phyloP scores from a whole-genome alignment of 1,140 invertebrate genomes.

The Polypedilum pembai region DNA sequence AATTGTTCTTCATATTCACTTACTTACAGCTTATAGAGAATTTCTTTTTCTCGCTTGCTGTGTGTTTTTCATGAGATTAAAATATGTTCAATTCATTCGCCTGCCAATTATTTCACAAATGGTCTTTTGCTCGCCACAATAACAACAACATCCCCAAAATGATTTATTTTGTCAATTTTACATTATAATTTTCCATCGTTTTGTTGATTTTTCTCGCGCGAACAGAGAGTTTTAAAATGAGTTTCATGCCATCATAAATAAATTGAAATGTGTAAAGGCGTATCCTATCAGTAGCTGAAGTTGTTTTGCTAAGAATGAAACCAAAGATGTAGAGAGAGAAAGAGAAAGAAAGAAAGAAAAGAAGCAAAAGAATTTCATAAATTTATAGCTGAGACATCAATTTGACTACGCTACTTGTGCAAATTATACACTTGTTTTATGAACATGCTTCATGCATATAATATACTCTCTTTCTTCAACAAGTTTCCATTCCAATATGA shows the following conservation, averaged over 20 bases:
- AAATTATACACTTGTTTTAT: slow-evolving; percentile 5
- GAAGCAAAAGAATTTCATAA: background rate
- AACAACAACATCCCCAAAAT: background rate
- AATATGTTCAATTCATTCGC: slow-evolving; percentile 14
- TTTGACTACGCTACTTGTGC: background rate
- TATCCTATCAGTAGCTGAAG: background rate
- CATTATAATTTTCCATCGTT: slow-evolving; percentile 18
- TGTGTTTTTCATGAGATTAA: background rate
- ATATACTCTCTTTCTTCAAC: no score
- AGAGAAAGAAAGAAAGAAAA: no score
- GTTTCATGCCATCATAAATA: background rate
- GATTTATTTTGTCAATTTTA: slow-evolving; percentile 20
- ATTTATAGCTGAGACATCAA: background rate
- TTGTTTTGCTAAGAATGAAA: background rate
- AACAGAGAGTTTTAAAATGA: background rate
- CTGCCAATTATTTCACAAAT: slow-evolving; percentile 27
- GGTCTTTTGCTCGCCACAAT: background rate
- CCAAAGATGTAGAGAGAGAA: no score
- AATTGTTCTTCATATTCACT: no score
- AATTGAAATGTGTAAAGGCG: slow-evolving; percentile 16
- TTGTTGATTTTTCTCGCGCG: slow-evolving; percentile 1
- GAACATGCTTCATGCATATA: slow-evolving; percentile 1
- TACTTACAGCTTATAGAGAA: no score
- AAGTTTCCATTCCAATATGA: background rate
- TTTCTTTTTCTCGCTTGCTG: no score